Conservation (phyloP, 2,113 vertebrate species). For the Microcebus griseorufus region DNA sequence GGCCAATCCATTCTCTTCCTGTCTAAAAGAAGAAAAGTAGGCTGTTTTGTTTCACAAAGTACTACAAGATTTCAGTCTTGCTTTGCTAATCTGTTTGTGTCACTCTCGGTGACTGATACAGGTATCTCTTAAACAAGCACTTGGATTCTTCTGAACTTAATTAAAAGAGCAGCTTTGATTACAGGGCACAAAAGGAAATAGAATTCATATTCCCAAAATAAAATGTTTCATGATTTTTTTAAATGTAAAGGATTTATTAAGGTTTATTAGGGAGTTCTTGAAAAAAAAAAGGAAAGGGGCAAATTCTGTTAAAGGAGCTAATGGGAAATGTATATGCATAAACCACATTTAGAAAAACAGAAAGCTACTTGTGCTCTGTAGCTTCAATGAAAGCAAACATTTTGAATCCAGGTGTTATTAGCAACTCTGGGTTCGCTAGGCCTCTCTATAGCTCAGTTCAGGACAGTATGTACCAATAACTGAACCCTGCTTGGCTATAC, state of each 20-base stretch:
- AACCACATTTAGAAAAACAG: constrained; percentile 63
- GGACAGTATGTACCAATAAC: not conserved
- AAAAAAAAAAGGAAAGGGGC: not conserved
- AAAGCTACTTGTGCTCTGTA: constrained; percentile 68
- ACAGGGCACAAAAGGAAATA: not conserved
- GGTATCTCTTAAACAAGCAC: not conserved
- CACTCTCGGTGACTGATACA: not conserved
- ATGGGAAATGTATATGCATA: constrained; percentile 59
- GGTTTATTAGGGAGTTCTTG: constrained; percentile 11
- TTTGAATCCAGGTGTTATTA: constrained; percentile 72
- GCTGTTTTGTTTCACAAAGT: not conserved
- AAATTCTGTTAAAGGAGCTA: constrained; percentile 39
- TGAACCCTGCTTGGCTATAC: constrained; percentile 36
- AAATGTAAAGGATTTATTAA: constrained; percentile 52
- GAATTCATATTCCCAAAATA: constrained; percentile 29
- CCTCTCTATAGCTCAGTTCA: constrained; percentile 37
- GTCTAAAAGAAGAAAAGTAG: not conserved
- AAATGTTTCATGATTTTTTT: constrained; percentile 4
- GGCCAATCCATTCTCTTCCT: not conserved
- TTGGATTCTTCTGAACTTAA: not conserved
- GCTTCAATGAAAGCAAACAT: constrained; percentile 64
- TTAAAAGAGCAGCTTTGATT: not conserved
- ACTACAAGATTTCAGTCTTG: not conserved
- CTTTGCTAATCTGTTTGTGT: not conserved
- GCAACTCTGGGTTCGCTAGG: not conserved